A percentile compares a stretch with the other conserved stretches of the same genome.
These are phyloP conservation scores for Epinephelus coioides DNA, from an alignment of 2,797 vertebrate species.

Conservation along the genomic window DNA sequence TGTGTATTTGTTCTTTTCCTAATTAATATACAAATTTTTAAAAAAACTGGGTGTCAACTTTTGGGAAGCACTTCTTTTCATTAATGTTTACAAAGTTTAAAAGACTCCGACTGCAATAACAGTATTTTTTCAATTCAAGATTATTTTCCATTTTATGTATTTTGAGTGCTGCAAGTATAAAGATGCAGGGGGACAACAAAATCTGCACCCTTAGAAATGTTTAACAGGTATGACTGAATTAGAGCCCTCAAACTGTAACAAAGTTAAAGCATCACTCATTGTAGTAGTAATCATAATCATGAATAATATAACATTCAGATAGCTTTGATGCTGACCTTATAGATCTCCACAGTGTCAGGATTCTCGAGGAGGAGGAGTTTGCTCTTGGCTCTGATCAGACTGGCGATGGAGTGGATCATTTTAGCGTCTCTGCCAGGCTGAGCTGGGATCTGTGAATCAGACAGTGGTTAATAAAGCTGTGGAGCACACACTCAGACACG, in stretches of 20 bases:
- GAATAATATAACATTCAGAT: neutral
- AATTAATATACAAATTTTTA: too few relatives aligned
- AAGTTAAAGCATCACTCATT: neutral
- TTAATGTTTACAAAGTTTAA: too few relatives aligned
- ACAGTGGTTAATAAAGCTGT: neutral
- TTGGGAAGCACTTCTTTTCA: too few relatives aligned
- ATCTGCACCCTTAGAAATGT: neutral
- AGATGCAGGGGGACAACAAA: neutral
- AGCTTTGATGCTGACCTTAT: constrained; percentile 70
- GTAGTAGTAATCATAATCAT: too few relatives aligned
- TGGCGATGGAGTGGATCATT: constrained; percentile 78
- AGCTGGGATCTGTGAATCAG: constrained; percentile 65
- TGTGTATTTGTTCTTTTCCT: too few relatives aligned
- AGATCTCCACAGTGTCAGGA: constrained; percentile 79
- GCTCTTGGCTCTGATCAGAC: constrained; percentile 78
- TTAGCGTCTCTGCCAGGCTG: constrained; percentile 67
- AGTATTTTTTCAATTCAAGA: too few relatives aligned
- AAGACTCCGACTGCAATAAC: too few relatives aligned
- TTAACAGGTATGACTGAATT: neutral
- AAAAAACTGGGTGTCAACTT: too few relatives aligned
- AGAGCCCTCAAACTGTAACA: neutral
- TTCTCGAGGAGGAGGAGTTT: constrained; percentile 81
- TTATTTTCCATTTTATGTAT: too few relatives aligned
- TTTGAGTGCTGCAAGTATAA: too few relatives aligned
- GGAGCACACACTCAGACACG: neutral